Evolutionary conservation across 2,888 invertebrate genomes (phyloP).

Genomic region (Stenotaenia linearis): DNA sequence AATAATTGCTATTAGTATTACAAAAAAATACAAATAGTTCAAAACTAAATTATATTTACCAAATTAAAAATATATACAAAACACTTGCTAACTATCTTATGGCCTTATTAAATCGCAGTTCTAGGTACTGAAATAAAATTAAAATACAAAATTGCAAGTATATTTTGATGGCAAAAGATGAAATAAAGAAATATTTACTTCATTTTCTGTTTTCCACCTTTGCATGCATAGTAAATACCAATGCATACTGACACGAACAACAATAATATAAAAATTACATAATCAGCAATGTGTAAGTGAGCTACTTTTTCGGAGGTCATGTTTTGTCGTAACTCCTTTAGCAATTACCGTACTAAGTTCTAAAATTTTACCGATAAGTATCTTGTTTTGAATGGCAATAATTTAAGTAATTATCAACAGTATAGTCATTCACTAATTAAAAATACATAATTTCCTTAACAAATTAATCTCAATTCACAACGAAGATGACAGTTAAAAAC

Average conservation of each 20-base stretch:
- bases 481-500: too few species aligned
- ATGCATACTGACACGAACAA: constrained; percentile 8
- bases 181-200: constrained; percentile 57
- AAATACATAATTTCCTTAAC: too few species aligned
- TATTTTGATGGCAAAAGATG: constrained; percentile 86
- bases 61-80: constrained; percentile 13
- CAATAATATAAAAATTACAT: constrained; percentile 28
- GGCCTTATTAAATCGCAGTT: not conserved
- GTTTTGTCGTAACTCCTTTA: too few species aligned
- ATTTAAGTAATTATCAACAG: too few species aligned
- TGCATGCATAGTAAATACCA: constrained; percentile 27
- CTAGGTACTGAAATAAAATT: not conserved
- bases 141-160: constrained; percentile 61
- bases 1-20: too few species aligned
- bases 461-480: too few species aligned
- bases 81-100: not conserved
- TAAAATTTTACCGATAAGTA: too few species aligned
- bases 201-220: constrained; percentile 63
- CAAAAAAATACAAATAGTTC: not conserved
- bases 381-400: too few species aligned
- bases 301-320: not conserved
- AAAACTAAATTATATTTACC: not conserved
- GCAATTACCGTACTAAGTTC: too few species aligned
- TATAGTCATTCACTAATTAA: too few species aligned
- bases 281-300: constrained; percentile 24